Base-by-base conservation (phyloP, 2,797 vertebrate genomes). In the Aplochiton taeniatus region DNA sequence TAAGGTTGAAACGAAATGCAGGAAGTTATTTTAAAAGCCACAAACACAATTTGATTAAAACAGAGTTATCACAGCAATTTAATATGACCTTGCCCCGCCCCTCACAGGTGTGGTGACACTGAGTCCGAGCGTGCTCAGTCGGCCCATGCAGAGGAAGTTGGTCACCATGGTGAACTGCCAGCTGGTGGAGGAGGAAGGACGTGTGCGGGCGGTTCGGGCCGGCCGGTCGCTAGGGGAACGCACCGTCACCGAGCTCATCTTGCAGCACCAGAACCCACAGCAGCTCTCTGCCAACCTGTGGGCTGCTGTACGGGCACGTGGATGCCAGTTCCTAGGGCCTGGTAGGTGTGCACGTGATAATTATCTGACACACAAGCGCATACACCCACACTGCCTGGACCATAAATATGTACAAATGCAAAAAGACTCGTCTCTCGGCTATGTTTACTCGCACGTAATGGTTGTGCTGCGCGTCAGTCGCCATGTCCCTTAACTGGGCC, bases 201-300 rank as follows among this genome's bases (percentile, higher is more conserved):
- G 96, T 0, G 90, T 97, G 63, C 89, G 96, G 75, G 96, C 94
- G 1, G 93, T 97, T 86, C 87, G 96, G 52, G 96, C 95, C 8
- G 95, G 95, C 64, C 92, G 96, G 4, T 98, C 96, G 0, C 93
- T 98, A 68, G 96, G 96, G 46, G 96, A 98, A 76, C 92, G 96
- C 66, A 96, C 96, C 0, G 94, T 98, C 54, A 98, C 96, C 0
- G 96, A 98, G 71, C 92, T 98, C 76, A 97, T 98, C 82, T 77
- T 98, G 82, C 96, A 97, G 87, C 96, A 98, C 86, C 96, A 98
- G 91, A 98, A 97, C 83, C 95, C 96, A 74, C 96, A 98, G 90
- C 96, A 98, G 72, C 92, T 98, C 69, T 98, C 96, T 43, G 95
- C 96, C 85, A 98, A 97, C 81, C 93, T 98, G 8, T 98, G 96